These are phyloP conservation scores for Nematostella vectensis DNA, from an alignment of 92 coral and sea anemone genomes.

Conservation along the genomic window DNA sequence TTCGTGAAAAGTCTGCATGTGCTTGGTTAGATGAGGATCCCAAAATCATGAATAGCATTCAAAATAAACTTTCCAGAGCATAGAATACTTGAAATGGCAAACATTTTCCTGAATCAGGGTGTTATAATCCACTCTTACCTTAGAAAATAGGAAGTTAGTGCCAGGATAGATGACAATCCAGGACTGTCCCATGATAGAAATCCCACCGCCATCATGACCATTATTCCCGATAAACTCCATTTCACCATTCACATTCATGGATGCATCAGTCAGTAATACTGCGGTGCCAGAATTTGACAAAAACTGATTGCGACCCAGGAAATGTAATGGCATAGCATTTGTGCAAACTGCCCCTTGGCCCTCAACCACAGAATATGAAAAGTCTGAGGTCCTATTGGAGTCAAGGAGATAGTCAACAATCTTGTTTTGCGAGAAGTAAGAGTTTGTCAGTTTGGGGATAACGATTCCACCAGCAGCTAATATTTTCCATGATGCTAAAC, in stretches of 20 bases:
- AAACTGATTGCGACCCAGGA: conserved; percentile 24
- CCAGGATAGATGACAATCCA: conserved; percentile 44
- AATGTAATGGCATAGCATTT: conserved; percentile 33
- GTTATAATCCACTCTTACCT: conserved; percentile 28
- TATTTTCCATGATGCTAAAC: conserved; percentile 46
- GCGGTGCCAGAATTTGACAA: conserved; percentile 41
- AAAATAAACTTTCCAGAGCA: no score
- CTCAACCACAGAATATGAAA: conserved; percentile 28
- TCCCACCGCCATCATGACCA: conserved; percentile 64
- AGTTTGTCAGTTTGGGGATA: conserved; percentile 18
- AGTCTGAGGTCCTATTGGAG: conserved; percentile 5
- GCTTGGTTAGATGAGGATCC: no score
- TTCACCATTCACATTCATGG: conserved; percentile 27
- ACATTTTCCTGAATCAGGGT: no score
- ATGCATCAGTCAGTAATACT: conserved; percentile 38
- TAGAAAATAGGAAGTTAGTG: conserved; percentile 36
- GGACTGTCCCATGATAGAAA: conserved; percentile 47
- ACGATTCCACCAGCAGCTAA: conserved; percentile 31
- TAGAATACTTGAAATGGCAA: no score
- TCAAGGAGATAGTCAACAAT: conserved; percentile 9
- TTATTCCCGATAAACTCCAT: conserved; percentile 41
- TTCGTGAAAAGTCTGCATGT: no score
- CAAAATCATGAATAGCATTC: no score
- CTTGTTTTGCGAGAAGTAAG: conserved; percentile 11
- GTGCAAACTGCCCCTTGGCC: conserved; percentile 44